A percentile compares a stretch with the other conserved stretches of the same genome.
Evolutionary conservation across 35 echinoderm and acorn worm genomes (phyloP).

Genomic region (Anneissia japonica): DNA sequence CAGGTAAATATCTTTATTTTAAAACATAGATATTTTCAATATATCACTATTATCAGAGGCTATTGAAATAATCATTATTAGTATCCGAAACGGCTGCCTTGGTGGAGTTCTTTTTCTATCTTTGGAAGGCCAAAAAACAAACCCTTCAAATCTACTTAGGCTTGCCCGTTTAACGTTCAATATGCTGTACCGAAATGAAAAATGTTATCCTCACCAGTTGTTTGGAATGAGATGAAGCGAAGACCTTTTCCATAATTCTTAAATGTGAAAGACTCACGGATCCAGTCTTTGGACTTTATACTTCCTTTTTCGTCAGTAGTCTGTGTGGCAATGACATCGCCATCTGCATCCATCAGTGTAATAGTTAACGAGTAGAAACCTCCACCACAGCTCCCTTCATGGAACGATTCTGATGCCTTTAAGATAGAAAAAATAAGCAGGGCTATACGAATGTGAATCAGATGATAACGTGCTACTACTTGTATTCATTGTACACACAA

Average conservation of each 20-base stretch:
- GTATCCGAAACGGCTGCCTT: too few species aligned
- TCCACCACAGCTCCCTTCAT: constrained; percentile 60
- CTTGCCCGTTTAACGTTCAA: too few species aligned
- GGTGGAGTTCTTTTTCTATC: too few species aligned
- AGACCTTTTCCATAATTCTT: constrained; percentile 64
- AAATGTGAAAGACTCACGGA: constrained; percentile 56
- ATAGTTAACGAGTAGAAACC: constrained; percentile 67
- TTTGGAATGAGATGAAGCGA: constrained; percentile 33
- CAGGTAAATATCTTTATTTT: too few species aligned
- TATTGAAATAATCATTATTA: too few species aligned
- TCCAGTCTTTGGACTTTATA: constrained; percentile 48
- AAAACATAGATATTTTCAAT: too few species aligned
- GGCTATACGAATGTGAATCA: too few species aligned
- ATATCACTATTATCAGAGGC: too few species aligned
- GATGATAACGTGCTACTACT: neutral
- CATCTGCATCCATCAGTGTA: constrained; percentile 29
- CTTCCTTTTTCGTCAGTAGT: constrained; percentile 49
- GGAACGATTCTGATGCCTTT: constrained; percentile 76
- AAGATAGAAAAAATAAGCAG: neutral
- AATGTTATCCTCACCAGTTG: constrained; percentile 20
- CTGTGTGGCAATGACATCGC: constrained; percentile 15
- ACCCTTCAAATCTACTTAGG: too few species aligned
- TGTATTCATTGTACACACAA: too few species aligned
- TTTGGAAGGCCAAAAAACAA: too few species aligned
- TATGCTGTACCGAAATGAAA: too few species aligned